phyloP scores from a whole-genome alignment of 2,888 invertebrate genomes.

The Erpobdella octoculata region DNA sequence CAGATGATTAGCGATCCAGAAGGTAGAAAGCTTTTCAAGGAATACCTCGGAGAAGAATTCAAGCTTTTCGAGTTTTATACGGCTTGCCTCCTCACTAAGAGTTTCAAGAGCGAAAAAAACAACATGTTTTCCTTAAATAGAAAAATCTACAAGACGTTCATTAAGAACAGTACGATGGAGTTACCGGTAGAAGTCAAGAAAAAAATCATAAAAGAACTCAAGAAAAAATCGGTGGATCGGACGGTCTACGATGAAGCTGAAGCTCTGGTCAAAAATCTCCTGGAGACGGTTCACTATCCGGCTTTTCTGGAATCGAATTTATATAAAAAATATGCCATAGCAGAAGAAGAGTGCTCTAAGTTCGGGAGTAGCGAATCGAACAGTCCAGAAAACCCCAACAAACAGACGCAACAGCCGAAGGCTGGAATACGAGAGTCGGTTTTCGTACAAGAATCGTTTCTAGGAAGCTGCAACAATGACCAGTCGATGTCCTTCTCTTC shows the following conservation, averaged over 20 bases:
- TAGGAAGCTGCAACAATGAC: neutral
- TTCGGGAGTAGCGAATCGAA: slow-evolving; percentile 32
- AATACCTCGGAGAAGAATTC: slow-evolving; percentile 47
- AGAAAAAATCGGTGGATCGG: slow-evolving; percentile 59
- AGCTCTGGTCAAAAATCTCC: slow-evolving; percentile 70
- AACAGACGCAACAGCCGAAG: neutral
- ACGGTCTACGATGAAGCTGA: slow-evolving; percentile 79
- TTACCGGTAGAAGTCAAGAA: slow-evolving; percentile 65
- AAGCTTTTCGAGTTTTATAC: slow-evolving; percentile 66
- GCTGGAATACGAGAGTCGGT: neutral
- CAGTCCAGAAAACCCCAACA: neutral
- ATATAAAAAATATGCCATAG: slow-evolving; percentile 61
- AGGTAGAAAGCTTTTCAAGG: slow-evolving; percentile 76
- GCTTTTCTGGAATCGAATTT: slow-evolving; percentile 85
- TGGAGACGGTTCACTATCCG: slow-evolving; percentile 79
- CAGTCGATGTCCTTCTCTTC: slow-evolving; percentile 18
- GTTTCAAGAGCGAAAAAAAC: slow-evolving; percentile 48
- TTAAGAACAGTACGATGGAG: slow-evolving; percentile 64
- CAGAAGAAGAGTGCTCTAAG: slow-evolving; percentile 47
- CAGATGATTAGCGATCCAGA: slow-evolving; percentile 77
- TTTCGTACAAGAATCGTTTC: neutral
- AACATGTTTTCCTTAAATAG: slow-evolving; percentile 65
- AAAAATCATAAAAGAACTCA: slow-evolving; percentile 57
- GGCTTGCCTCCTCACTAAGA: too few species aligned
- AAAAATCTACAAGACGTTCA: slow-evolving; percentile 56